Base-by-base conservation (phyloP, 92 coral and sea anemone genomes). In the Muricea muricata region DNA sequence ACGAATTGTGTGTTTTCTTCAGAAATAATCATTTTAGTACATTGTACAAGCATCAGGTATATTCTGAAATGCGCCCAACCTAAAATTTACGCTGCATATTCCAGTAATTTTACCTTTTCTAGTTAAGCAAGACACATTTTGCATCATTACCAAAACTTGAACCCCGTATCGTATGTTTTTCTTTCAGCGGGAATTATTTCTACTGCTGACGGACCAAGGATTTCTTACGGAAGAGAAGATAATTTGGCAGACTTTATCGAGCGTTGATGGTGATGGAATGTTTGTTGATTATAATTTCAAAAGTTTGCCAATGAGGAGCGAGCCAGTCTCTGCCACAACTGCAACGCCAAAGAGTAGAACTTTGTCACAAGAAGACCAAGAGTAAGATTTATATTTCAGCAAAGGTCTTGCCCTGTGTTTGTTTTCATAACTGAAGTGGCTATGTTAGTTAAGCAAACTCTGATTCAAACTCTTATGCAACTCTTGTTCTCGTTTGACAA, bases 121-220 rank as follows among this genome's bases (percentile, higher is more conserved):
- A n/a, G n/a, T n/a, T n/a, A n/a, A n/a, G n/a, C n/a, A n/a, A n/a
- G n/a, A n/a, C n/a, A n/a, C n/a, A n/a, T n/a, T n/a, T n/a, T n/a
- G n/a, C n/a, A n/a, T n/a, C n/a, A n/a, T n/a, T n/a, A n/a, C n/a
- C n/a, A n/a, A n/a, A n/a, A n/a, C n/a, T n/a, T n/a, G n/a, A n/a
- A n/a, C n/a, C n/a, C n/a, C n/a, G n/a, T n/a, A n/a, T n/a, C n/a
- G n/a, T 35, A 29, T 63, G 10, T 23, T 37, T 52, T 29, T 25
- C n/a, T 47, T 65, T 35, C 73, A 96, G 99, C 83, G 91, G 68
- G 99, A 96, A 57, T 89, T 96, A 52, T 96, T 96, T 79, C 85
- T 93, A 15, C 98, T 96, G 8, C 97, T 93, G 15, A 96, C 99
- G 37, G 99, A 96, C 85, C 99, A 96, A 73, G 99, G 99, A n/a